phyloP scores from a whole-genome alignment of 2,888 invertebrate genomes.

The Shargacucullia verbasci region DNA sequence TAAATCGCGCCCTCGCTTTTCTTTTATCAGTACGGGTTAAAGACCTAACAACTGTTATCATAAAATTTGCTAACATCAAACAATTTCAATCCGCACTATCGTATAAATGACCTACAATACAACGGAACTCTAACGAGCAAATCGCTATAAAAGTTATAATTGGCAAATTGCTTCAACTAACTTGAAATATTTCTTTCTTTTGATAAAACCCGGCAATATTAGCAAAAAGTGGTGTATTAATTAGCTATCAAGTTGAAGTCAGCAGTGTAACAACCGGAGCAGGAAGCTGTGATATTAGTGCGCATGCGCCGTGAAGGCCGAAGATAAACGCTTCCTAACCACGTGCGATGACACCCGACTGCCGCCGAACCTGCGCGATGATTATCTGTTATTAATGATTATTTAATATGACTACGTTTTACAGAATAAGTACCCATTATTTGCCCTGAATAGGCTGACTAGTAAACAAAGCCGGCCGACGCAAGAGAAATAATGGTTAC shows the following conservation, averaged over 20 bases:
- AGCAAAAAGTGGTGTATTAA: conserved; percentile 45
- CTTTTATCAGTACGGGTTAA: too few species aligned
- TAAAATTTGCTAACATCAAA: too few species aligned
- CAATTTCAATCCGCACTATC: background rate
- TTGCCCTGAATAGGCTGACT: too few species aligned
- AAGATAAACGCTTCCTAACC: conserved; percentile 75
- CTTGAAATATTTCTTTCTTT: conserved; percentile 26
- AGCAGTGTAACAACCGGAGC: conserved; percentile 63
- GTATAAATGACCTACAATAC: background rate
- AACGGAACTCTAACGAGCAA: conserved; percentile 19
- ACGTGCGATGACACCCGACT: conserved; percentile 66
- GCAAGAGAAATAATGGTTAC: too few species aligned
- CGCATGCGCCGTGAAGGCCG: conserved; percentile 79
- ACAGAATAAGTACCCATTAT: background rate
- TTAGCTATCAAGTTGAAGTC: conserved; percentile 32
- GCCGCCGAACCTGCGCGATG: conserved; percentile 45
- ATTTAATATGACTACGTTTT: conserved; percentile 2
- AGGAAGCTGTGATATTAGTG: conserved; percentile 80
- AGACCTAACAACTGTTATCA: background rate
- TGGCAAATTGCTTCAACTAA: conserved; percentile 30
- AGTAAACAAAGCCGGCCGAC: too few species aligned
- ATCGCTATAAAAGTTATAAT: conserved; percentile 18
- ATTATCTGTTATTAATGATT: conserved; percentile 17
- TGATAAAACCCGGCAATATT: conserved; percentile 29
- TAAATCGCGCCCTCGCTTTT: too few species aligned